These are phyloP conservation scores for Pitta sordida DNA, from an alignment of 2,113 vertebrate species.

Conservation along the genomic window DNA sequence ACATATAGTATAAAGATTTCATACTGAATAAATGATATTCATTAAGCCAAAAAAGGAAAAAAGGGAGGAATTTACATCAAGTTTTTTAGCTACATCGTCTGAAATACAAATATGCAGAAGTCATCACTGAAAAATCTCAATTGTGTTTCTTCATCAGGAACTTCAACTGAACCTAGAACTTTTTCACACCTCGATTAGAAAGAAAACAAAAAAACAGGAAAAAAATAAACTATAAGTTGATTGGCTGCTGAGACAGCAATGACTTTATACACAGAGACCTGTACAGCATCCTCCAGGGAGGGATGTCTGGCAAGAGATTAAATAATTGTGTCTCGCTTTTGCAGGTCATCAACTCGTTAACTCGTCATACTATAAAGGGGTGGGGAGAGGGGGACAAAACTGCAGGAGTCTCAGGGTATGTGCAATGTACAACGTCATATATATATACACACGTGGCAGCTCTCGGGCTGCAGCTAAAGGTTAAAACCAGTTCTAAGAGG, in stretches of 20 bases:
- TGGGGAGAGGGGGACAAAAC: constrained; percentile 81
- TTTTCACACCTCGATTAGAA: constrained; percentile 90
- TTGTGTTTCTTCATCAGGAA: constrained; percentile 99
- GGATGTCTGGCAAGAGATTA: constrained; percentile 86
- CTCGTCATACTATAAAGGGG: constrained; percentile 81
- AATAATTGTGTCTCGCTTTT: constrained; percentile 85
- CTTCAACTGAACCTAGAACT: constrained; percentile 90
- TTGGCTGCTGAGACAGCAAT: constrained; percentile 88
- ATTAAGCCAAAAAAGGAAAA: constrained; percentile 99
- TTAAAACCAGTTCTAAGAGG: constrained; percentile 99
- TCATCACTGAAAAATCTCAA: constrained; percentile 97
- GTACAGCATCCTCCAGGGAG: constrained; percentile 81
- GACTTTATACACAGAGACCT: constrained; percentile 87
- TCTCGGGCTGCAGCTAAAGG: constrained; percentile 89
- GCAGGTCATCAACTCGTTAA: constrained; percentile 85
- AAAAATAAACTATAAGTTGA: constrained; percentile 85
- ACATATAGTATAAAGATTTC: constrained; percentile 99
- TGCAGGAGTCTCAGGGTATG: constrained; percentile 84
- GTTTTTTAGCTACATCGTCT: constrained; percentile 99
- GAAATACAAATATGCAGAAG: constrained; percentile 99
- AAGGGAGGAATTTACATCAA: constrained; percentile 99
- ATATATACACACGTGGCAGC: constrained; percentile 99
- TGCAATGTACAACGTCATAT: constrained; percentile 99
- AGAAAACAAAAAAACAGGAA: constrained; percentile 82
- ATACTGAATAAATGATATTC: constrained; percentile 99